Percentiles rank a stretch among this genome's conserved stretches.
Conservation (phyloP, 2,113 vertebrate genomes). For the Otocyon megalotis region DNA sequence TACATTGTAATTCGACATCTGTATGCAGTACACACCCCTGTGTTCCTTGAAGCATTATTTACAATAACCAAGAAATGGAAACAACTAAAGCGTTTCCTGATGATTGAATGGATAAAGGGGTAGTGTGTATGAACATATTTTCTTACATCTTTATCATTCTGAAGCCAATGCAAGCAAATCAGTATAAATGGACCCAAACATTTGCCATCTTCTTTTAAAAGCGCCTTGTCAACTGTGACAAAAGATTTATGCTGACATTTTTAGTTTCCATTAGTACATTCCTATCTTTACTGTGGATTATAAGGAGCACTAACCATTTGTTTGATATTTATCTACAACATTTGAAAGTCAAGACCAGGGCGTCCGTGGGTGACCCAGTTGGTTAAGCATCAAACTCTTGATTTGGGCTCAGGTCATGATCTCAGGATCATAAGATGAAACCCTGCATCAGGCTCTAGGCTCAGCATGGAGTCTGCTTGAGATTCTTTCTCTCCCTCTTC, state of each 20-base stretch:
- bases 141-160: not conserved
- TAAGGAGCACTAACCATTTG: not conserved
- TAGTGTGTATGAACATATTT: not conserved
- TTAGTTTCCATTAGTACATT: not conserved
- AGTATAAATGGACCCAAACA: not conserved
- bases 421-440: not conserved
- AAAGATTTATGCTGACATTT: not conserved
- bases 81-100: not conserved
- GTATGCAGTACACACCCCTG: not conserved
- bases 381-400: not conserved
- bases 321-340: not conserved
- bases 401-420: not conserved
- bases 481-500: not conserved
- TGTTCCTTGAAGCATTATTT: not conserved
- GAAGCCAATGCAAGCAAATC: slow-evolving; percentile 10
- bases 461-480: not conserved
- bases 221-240: not conserved
- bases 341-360: not conserved
- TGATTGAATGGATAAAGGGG: not conserved
- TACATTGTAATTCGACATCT: not conserved
- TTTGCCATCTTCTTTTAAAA: not conserved
- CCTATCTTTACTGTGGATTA: not conserved
- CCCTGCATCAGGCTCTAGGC: not conserved
- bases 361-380: not conserved
- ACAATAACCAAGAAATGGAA: not conserved